These are phyloP conservation scores for Corythucha ciliata DNA, from an alignment of 2,888 invertebrate species.

Conservation along the genomic window DNA sequence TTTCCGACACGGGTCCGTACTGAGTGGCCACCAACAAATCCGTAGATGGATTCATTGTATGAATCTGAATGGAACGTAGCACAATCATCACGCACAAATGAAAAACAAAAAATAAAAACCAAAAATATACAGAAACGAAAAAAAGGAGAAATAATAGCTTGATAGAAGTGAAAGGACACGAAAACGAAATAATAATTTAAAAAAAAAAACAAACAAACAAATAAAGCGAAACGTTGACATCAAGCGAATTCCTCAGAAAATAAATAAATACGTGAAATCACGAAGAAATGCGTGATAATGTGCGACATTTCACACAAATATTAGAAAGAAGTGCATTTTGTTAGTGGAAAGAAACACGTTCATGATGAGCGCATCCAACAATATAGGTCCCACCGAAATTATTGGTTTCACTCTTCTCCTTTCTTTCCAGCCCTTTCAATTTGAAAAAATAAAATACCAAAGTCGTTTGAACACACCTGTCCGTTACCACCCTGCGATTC, in stretches of 20 bases:
- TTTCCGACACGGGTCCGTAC: constrained; percentile 65
- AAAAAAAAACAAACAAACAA: constrained; percentile 3
- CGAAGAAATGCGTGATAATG: constrained; percentile 19
- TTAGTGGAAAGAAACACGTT: too few relatives aligned
- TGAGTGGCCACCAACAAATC: constrained; percentile 63
- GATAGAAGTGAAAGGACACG: constrained; percentile 1
- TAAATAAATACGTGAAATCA: not conserved
- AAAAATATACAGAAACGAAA: constrained; percentile 9
- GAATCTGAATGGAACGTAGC: constrained; percentile 41
- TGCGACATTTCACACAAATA: constrained; percentile 11
- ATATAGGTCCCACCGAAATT: too few relatives aligned
- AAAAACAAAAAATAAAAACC: constrained; percentile 22
- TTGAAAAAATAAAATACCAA: constrained; percentile 4
- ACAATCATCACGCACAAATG: constrained; percentile 30
- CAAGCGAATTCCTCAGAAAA: not conserved
- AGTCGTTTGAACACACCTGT: constrained; percentile 37
- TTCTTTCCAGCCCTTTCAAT: not conserved
- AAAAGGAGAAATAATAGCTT: not conserved
- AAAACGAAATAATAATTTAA: constrained; percentile 8
- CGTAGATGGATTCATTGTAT: constrained; percentile 64
- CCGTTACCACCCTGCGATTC: constrained; percentile 39
- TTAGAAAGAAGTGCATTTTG: too few relatives aligned
- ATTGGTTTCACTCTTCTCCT: too few relatives aligned
- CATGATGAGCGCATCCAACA: too few relatives aligned
- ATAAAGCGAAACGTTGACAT: not conserved